These are phyloP conservation scores for Clistopyga incitator DNA, from an alignment of 2,888 invertebrate genomes.

Conservation along the genomic window DNA sequence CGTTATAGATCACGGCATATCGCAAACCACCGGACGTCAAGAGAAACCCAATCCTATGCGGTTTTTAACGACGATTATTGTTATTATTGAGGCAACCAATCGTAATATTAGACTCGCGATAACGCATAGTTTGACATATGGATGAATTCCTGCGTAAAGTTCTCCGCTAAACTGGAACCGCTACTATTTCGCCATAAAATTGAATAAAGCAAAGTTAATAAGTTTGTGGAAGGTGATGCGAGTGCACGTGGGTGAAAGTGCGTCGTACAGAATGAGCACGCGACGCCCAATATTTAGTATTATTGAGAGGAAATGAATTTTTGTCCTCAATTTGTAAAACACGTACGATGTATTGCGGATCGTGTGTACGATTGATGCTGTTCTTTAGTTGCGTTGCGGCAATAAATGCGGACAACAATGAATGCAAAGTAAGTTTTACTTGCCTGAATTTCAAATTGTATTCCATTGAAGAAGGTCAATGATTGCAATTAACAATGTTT, in stretches of 20 bases:
- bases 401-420: slow-evolving; percentile 10
- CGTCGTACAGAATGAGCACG: neutral
- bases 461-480: neutral
- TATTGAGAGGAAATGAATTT: slow-evolving; percentile 8
- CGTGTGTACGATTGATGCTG: slow-evolving; percentile 21
- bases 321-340: neutral
- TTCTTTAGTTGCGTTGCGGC: slow-evolving; percentile 15
- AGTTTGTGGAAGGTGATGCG: neutral
- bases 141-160: slow-evolving; percentile 14
- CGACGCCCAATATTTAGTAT: neutral
- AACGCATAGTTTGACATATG: slow-evolving; percentile 56
- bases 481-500: neutral
- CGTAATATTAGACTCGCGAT: slow-evolving; percentile 20
- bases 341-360: slow-evolving; percentile 36
- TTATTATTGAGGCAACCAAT: slow-evolving; percentile 36
- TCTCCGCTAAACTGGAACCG: neutral
- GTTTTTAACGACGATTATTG: slow-evolving; percentile 36
- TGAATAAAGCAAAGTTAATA: neutral
- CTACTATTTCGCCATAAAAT: neutral
- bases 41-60: slow-evolving; percentile 5
- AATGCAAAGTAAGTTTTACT: slow-evolving; percentile 50
- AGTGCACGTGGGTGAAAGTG: slow-evolving; percentile 27
- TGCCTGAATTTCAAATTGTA: neutral
- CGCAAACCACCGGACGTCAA: neutral
- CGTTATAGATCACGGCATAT: neutral